Evolutionary conservation across 2,797 vertebrate genomes (phyloP).

Genomic region (Aphelocoma californica): DNA sequence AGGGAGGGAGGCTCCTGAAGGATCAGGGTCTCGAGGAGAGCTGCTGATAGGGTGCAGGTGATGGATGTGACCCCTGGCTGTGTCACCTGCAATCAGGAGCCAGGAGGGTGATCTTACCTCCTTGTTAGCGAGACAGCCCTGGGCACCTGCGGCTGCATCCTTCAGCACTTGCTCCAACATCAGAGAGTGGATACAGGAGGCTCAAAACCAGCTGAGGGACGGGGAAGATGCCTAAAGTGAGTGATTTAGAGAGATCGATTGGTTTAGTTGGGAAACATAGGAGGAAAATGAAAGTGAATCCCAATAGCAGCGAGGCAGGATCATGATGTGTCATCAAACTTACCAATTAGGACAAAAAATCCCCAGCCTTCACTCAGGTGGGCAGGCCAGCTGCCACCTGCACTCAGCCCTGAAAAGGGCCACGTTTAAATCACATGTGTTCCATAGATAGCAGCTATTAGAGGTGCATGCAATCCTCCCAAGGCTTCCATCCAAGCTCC

Average conservation of each 20-base stretch:
- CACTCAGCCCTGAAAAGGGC: background rate
- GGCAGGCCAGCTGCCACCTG: background rate
- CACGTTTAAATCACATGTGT: background rate
- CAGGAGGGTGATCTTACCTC: background rate
- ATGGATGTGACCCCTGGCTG: background rate
- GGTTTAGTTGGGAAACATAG: background rate
- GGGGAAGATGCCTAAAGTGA: background rate
- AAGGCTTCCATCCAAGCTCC: background rate
- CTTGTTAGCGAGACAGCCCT: background rate
- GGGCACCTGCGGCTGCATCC: background rate
- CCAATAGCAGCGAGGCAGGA: background rate
- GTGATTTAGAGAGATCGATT: background rate
- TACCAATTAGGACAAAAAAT: background rate
- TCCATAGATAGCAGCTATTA: accelerated
- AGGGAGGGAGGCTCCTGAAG: background rate
- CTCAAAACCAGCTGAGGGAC: background rate
- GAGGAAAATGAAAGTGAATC: background rate
- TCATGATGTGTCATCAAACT: background rate
- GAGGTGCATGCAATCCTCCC: background rate
- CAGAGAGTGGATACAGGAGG: background rate
- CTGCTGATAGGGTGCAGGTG: background rate
- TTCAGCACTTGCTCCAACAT: background rate
- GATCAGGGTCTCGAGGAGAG: accelerated
- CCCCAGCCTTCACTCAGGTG: background rate
- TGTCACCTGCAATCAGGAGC: background rate